Percentiles rank a stretch among this genome's conserved stretches.
These are phyloP conservation scores for Leptodactylus fallax DNA, from an alignment of 2,797 vertebrate genomes.

Conservation along the genomic window DNA sequence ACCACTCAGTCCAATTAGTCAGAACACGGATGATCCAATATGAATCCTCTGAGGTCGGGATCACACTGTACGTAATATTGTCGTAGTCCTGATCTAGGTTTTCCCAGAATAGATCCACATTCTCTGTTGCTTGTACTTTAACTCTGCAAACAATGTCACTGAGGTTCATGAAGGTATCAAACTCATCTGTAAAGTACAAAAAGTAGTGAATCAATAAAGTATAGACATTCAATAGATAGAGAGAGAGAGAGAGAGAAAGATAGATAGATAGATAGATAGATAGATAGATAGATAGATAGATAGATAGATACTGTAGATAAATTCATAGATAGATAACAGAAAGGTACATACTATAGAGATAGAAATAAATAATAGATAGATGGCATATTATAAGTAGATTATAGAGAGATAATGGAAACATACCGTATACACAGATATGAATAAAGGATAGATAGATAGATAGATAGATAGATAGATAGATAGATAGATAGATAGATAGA, in stretches of 20 bases:
- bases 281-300: neutral
- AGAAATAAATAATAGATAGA: too few species aligned
- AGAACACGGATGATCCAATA: constrained; percentile 5
- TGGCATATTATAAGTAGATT: too few species aligned
- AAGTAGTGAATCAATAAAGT: neutral
- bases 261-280: neutral
- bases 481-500: neutral
- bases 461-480: neutral
- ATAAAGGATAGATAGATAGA: neutral
- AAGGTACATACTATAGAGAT: too few species aligned
- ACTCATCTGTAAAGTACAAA: neutral
- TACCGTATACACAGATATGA: too few species aligned
- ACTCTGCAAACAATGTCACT: neutral
- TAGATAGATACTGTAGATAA: neutral
- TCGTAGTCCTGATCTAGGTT: neutral
- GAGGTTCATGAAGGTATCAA: neutral
- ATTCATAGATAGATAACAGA: neutral
- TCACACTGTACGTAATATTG: neutral
- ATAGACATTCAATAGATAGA: neutral
- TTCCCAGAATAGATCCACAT: constrained; percentile 11
- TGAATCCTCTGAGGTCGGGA: neutral
- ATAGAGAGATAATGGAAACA: too few species aligned
- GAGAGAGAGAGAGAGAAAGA: neutral
- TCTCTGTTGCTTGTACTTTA: neutral
- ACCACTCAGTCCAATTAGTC: neutral